phyloP scores from a whole-genome alignment of 2,797 vertebrate species.

The Chiroxiphia lanceolata region DNA sequence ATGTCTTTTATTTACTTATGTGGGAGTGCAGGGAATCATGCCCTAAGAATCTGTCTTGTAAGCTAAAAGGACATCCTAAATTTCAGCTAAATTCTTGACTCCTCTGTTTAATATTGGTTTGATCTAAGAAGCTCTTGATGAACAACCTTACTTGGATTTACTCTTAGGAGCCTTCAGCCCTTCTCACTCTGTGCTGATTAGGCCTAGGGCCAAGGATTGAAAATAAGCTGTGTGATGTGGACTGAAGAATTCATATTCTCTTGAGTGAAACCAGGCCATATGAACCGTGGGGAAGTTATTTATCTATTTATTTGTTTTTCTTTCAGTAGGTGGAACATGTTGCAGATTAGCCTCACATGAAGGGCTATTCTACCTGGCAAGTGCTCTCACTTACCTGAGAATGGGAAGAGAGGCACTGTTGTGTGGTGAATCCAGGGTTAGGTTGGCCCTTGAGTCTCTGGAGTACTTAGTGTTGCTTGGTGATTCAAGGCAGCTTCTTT shows the following conservation, averaged over 20 bases:
- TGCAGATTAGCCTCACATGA: neutral
- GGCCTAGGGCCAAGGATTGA: neutral
- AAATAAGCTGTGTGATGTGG: neutral
- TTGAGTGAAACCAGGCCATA: neutral
- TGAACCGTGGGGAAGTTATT: neutral
- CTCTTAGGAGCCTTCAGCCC: neutral
- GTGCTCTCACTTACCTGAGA: neutral
- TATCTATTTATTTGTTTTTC: neutral
- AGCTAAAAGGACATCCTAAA: neutral
- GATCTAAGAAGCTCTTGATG: neutral
- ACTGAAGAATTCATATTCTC: neutral
- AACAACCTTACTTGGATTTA: neutral
- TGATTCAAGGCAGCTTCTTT: neutral
- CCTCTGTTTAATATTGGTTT: neutral
- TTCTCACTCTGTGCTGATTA: neutral
- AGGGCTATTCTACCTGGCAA: neutral
- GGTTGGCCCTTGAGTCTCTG: neutral
- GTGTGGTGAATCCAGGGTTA: neutral
- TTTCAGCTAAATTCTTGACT: neutral
- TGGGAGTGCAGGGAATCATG: neutral
- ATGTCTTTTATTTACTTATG: neutral
- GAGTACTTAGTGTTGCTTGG: neutral
- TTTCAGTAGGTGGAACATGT: neutral
- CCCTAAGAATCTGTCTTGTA: neutral
- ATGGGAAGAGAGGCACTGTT: neutral